Evolutionary conservation across 1,140 invertebrate species (phyloP).

Genomic region (Ooceraea biroi): DNA sequence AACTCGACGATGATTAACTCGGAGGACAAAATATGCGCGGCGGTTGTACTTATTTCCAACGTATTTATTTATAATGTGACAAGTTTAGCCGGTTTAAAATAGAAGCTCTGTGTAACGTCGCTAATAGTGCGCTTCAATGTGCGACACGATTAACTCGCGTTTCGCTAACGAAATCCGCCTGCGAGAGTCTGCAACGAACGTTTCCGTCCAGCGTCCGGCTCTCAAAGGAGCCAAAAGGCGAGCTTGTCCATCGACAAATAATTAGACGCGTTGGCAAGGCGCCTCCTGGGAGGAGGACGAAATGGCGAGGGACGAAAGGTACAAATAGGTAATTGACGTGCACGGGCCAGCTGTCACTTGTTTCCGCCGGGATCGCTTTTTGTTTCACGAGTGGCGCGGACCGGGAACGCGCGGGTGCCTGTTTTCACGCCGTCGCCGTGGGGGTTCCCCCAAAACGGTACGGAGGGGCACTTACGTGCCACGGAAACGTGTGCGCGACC

Average conservation of each 20-base stretch:
- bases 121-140: not conserved
- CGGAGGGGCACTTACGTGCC: constrained; percentile 9
- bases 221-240: constrained; percentile 24
- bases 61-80: not conserved
- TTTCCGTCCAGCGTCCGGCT: constrained; percentile 16
- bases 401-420: constrained; percentile 63
- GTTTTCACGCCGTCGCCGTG: constrained; percentile 81
- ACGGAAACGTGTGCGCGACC: constrained; percentile 11
- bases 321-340: constrained; percentile 81
- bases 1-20: constrained; percentile 40
- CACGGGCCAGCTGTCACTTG: constrained; percentile 81
- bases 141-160: constrained; percentile 1
- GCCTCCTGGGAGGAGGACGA: constrained; percentile 15
- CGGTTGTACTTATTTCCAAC: not conserved
- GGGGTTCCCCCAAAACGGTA: constrained; percentile 75
- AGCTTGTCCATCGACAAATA: constrained; percentile 54
- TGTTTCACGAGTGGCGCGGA: constrained; percentile 71
- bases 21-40: constrained; percentile 22
- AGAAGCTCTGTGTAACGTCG: not conserved
- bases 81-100: constrained; percentile 19
- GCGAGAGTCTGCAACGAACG: not conserved
- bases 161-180: constrained; percentile 18
- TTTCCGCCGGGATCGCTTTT: constrained; percentile 80
- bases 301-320: constrained; percentile 59
- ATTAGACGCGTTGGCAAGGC: constrained; percentile 68